Base-by-base conservation (phyloP, 2,797 vertebrate genomes). In the Paratrypauchen microcephalus region DNA sequence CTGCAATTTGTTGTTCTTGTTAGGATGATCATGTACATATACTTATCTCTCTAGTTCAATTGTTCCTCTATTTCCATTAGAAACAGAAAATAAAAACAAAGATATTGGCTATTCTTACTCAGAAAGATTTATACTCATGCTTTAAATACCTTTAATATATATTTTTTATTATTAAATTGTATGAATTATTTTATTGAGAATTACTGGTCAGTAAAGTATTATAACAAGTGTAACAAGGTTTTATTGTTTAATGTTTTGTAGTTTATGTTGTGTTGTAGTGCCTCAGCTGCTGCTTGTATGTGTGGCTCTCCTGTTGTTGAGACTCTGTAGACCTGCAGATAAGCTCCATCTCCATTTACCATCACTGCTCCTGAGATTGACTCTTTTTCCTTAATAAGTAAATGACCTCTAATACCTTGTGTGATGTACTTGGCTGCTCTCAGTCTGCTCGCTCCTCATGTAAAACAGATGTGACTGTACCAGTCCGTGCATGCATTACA, bases 331-430 rank as follows among this genome's bases (percentile, higher is more conserved):
- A 87, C 78, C 82, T 70, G 65, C 73, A 89, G 92, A 93, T 90
- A 90, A 90, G 89, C 89, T 82, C 88, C 85, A 92, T 87, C 85
- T 89, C 88, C 91, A 88, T 87, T 92, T 93, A 94, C 94, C 95
- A 93, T 96, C 93, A 94, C 81, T 92, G 94, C 93, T 95, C 88
- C 93, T 92, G 94, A 94, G 93, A 94, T 93, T 91, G 91, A 94
- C 90, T 86, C 84, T 69, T 94, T 94, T 94, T 87, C 94, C 93
- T 92, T 94, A 95, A 95, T 95, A 95, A 96, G 94, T 95, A 94
- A 97, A 97, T 97, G 95, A 96, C 93, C 94, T 94, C 93, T 96
- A 96, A 96, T 97, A 95, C 94, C 93, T 94, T 94, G 92, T 95
- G 94, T 95, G 94, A 86, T 90, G 94, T 94, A 93, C 93, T 96